Evolutionary conservation across 1,140 invertebrate genomes (phyloP).

Genomic region (Augochlora pura): DNA sequence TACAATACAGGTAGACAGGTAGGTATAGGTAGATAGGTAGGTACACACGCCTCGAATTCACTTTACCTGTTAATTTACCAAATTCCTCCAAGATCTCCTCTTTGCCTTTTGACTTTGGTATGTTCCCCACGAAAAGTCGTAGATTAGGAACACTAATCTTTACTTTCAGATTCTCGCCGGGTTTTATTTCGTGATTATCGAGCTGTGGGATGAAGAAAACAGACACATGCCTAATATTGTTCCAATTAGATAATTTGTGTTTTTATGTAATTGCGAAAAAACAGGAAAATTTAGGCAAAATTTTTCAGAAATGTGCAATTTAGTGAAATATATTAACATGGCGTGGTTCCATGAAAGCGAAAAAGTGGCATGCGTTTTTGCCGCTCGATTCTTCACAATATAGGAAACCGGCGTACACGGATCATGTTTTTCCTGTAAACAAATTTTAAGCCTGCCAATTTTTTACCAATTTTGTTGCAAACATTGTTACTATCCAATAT

Average conservation of each 20-base stretch:
- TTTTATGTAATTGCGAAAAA: slow-evolving; percentile 64
- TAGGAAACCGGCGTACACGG: slow-evolving; percentile 78
- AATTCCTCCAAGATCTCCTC: slow-evolving; percentile 99
- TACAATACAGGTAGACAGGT: slow-evolving; percentile 77
- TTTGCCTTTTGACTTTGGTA: slow-evolving; percentile 99
- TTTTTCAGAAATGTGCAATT: slow-evolving; percentile 60
- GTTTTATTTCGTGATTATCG: slow-evolving; percentile 99
- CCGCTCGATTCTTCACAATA: slow-evolving; percentile 80
- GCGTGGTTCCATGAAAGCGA: slow-evolving; percentile 73
- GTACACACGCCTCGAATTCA: slow-evolving; percentile 84
- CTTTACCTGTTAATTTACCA: slow-evolving; percentile 99
- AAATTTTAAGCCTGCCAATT: slow-evolving; percentile 79
- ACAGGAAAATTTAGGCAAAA: slow-evolving; percentile 62
- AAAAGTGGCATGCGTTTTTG: slow-evolving; percentile 79
- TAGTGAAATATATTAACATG: slow-evolving; percentile 68
- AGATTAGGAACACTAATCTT: slow-evolving; percentile 99
- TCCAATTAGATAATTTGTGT: slow-evolving; percentile 69
- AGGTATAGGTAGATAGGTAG: slow-evolving; percentile 80
- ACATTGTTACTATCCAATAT: slow-evolving; percentile 79
- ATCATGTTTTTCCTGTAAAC: slow-evolving; percentile 77
- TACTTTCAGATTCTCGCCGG: slow-evolving; percentile 99
- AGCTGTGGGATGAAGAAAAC: slow-evolving; percentile 92
- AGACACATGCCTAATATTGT: slow-evolving; percentile 85
- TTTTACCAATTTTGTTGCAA: slow-evolving; percentile 78
- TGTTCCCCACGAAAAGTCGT: slow-evolving; percentile 99